These are phyloP conservation scores for Drosophila ironensis DNA, from an alignment of 1,140 invertebrate genomes.

Conservation along the genomic window DNA sequence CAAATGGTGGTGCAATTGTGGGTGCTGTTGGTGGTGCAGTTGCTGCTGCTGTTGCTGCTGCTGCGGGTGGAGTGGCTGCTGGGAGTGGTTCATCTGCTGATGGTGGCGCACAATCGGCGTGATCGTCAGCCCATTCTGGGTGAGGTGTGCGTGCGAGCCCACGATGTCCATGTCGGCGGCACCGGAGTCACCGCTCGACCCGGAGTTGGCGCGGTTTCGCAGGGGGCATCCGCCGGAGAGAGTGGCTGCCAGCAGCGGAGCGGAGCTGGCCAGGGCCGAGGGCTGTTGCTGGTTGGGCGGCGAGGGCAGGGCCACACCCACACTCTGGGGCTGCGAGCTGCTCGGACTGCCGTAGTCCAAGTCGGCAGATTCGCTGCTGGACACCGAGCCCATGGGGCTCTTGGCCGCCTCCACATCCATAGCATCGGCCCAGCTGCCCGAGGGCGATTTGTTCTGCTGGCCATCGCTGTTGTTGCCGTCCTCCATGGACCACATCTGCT, in stretches of 20 bases:
- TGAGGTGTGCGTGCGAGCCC: conserved; percentile 85
- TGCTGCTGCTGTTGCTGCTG: conserved; percentile 63
- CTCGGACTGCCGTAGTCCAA: conserved; percentile 83
- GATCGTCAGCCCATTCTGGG: conserved; percentile 86
- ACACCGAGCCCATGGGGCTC: conserved; percentile 92
- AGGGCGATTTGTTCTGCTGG: conserved; percentile 82
- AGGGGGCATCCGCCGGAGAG: conserved; percentile 87
- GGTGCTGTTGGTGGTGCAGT: conserved; percentile 57
- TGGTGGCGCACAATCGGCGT: conserved; percentile 84
- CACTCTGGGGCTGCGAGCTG: conserved; percentile 81
- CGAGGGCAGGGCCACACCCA: conserved; percentile 14
- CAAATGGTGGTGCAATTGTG: conserved; percentile 72
- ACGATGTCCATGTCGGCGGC: conserved; percentile 87
- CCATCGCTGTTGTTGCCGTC: conserved; percentile 83
- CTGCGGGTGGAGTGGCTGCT: conserved; percentile 37
- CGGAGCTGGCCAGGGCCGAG: conserved; percentile 82
- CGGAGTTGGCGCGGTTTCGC: conserved; percentile 89
- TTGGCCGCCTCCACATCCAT: conserved; percentile 89
- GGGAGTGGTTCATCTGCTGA: conserved; percentile 27
- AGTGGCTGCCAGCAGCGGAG: conserved; percentile 90
- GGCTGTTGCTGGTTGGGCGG: conserved; percentile 82
- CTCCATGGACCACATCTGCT: conserved; percentile 86
- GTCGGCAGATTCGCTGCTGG: conserved; percentile 88
- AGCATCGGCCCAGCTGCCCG: conserved; percentile 85
- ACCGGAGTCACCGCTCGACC: conserved; percentile 90